Evolutionary conservation across 2,888 invertebrate species (phyloP).

Genomic region (Ornithoptera priamus): DNA sequence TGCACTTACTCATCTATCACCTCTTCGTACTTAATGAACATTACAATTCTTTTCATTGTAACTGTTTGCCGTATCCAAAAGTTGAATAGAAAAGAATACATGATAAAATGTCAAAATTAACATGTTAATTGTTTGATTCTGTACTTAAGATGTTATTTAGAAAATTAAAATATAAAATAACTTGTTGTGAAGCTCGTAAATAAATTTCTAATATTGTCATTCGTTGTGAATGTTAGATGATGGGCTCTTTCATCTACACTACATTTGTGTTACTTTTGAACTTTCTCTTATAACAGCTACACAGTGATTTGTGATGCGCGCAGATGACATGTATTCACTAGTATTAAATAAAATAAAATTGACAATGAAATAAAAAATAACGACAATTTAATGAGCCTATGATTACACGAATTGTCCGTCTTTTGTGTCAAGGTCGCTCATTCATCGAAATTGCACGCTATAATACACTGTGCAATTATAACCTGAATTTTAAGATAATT

Average conservation of each 20-base stretch:
- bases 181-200: background rate
- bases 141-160: background rate
- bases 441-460: conserved; percentile 9
- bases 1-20: too few relatives aligned
- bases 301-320: background rate
- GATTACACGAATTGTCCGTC: background rate
- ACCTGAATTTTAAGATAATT: background rate
- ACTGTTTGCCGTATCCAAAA: too few relatives aligned
- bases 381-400: conserved; percentile 11
- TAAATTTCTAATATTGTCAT: conserved; percentile 7
- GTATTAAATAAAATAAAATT: conserved; percentile 13
- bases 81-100: too few relatives aligned
- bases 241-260: conserved; percentile 5
- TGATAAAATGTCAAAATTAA: too few relatives aligned
- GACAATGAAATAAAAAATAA: conserved; percentile 15
- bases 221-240: conserved; percentile 3
- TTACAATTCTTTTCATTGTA: too few relatives aligned
- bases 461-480: background rate
- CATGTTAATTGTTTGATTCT: too few relatives aligned
- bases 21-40: too few relatives aligned
- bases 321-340: conserved; percentile 1
- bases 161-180: background rate
- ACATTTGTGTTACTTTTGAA: conserved; percentile 3
- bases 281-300: conserved; percentile 15
- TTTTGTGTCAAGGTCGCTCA: conserved; percentile 21